Evolutionary conservation across 2,797 vertebrate genomes (phyloP), one percentile per base, ranked within the genome.

Genomic region (Peromyscus nudipes): DNA sequence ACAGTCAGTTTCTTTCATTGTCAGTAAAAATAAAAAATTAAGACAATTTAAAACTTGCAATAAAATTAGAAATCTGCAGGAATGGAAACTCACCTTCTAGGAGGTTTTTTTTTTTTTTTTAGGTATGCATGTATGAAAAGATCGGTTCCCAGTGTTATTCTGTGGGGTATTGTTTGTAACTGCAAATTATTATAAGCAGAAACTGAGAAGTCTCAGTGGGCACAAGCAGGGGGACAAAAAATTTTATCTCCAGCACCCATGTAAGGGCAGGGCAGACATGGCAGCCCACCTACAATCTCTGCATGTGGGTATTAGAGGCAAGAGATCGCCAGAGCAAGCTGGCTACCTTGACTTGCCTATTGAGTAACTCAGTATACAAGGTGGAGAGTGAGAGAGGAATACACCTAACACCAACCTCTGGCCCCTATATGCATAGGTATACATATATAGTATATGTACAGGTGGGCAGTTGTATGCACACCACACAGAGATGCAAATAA

Each of bases 131-230:
- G 2, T 87, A 46, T 29, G 34, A 92, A 75, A 29, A 69, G 23
- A 71, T 73, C 12, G 6, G 27, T 85, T 49, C 29, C 14, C 37
- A 93, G 21, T 12, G 75, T 62, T 46, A 84, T 46, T 67, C 34
- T 40, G 37, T 92, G 34, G 12, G 43, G 9, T 21, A 76, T 31
- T 57, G 1, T 3, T 91, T 91, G 21, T 43, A 64, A 37, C 29
- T 95, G 2, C 7, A 91, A 93, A 96, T 67, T 89, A 96, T 64
- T 76, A 49, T 65, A 49, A 73, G 62, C 8, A 55, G 67, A 9
- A 46, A 37, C 13, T 55, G 34, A 55, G 49, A 67, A 34, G 9
- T 29, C 13, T 55, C 25, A 73, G 23, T 71, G 65, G 34, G 23
- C 25, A 55, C 4, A 86, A 55, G 34, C 34, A 71, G 34, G n/a